phyloP scores from a whole-genome alignment of 2,797 vertebrate species.

The Microctenopoma lineatum region DNA sequence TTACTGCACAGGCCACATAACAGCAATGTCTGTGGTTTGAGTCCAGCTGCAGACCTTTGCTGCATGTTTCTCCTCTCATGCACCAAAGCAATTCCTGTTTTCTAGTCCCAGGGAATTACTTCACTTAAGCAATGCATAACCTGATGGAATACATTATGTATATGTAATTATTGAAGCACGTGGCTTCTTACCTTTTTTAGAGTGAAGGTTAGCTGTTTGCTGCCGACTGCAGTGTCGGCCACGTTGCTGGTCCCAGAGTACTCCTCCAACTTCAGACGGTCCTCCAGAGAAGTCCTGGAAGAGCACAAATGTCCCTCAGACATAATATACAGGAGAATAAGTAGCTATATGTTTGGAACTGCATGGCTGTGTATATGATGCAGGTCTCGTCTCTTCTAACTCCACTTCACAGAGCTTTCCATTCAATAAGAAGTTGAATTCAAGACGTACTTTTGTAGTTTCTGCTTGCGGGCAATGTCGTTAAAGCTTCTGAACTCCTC shows the following conservation, averaged over 20 bases:
- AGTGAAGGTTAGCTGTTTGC: slow-evolving; percentile 96
- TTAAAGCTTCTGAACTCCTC: slow-evolving; percentile 96
- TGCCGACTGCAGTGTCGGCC: slow-evolving; percentile 90
- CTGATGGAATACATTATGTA: no score
- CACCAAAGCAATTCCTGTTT: no score
- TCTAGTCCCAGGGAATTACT: no score
- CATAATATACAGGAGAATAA: background rate
- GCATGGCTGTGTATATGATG: background rate
- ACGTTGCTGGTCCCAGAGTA: slow-evolving; percentile 82
- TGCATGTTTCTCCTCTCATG: no score
- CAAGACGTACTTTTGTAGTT: slow-evolving; percentile 91
- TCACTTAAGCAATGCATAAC: no score
- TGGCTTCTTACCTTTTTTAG: slow-evolving; percentile 89
- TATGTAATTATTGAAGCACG: no score
- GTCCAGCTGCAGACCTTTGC: no score
- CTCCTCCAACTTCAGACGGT: slow-evolving; percentile 92
- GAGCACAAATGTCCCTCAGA: slow-evolving; percentile 34
- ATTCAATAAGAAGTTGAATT: background rate
- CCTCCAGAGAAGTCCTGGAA: slow-evolving; percentile 91
- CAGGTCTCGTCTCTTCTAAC: background rate
- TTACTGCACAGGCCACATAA: no score
- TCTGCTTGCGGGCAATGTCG: slow-evolving; percentile 90
- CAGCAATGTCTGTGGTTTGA: no score
- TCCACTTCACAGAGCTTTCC: background rate
- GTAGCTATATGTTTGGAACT: no score